Percentiles rank a stretch among this genome's conserved stretches.
Evolutionary conservation across 92 coral and sea anemone genomes (phyloP).

Genomic region (Montipora capitata): DNA sequence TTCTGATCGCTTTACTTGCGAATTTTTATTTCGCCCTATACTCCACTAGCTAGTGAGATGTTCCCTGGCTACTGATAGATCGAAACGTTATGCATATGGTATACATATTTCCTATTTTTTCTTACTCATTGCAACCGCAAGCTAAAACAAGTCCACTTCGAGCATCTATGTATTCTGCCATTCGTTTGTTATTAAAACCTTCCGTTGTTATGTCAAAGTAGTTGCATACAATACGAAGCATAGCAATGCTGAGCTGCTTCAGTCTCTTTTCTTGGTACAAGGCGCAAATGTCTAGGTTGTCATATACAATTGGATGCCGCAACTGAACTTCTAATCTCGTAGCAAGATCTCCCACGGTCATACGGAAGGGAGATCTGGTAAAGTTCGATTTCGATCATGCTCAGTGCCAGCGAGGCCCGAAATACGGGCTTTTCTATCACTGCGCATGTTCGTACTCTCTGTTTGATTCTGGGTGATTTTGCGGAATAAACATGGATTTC

Average conservation of each 20-base stretch:
- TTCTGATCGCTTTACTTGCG: no score
- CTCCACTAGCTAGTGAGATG: no score
- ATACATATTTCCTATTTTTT: not conserved
- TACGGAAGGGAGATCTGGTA: no score
- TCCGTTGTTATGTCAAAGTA: conserved; percentile 29
- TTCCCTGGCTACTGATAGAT: not conserved
- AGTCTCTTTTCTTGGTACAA: conserved; percentile 1
- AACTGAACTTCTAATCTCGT: not conserved
- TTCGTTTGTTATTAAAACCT: conserved; percentile 32
- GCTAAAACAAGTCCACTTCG: not conserved
- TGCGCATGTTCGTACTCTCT: not conserved
- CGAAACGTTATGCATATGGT: not conserved
- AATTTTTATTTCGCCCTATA: no score
- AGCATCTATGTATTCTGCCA: conserved; percentile 15
- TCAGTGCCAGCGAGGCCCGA: no score
- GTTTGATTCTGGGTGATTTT: not conserved
- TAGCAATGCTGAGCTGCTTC: conserved; percentile 40
- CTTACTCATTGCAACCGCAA: not conserved
- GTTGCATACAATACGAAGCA: conserved; percentile 29
- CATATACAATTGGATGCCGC: conserved; percentile 16
- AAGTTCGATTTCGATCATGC: no score
- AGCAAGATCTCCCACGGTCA: not conserved
- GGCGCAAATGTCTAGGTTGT: conserved; percentile 13
- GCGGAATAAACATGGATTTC: no score
- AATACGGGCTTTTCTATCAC: no score